Evolutionary conservation across 2,888 invertebrate genomes (phyloP), one percentile per base, ranked within the genome.

Genomic region (Punctoribates punctum): DNA sequence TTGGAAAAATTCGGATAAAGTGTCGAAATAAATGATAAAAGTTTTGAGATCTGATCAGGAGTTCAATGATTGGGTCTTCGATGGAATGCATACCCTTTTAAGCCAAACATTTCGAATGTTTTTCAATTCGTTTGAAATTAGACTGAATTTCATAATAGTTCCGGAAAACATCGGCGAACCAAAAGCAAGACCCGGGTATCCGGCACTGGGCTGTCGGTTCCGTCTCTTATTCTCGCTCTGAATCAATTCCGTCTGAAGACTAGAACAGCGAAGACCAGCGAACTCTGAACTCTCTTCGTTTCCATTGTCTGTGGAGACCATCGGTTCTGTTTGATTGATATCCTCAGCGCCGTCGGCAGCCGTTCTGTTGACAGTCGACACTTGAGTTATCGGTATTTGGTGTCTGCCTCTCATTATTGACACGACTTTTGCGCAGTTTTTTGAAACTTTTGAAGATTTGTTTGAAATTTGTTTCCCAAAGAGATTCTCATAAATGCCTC

Each of bases 101-200:
- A 97, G 88, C 85, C 96, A 95, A 85, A 94, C 94, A 85, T 94
- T 92, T 89, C 94, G 93, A 85, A 96, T 94, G 87, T 97, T 97
- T 87, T 96, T 95, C 84, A 97, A 88, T 87, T 97, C 97, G 85
- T 96, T 96, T 85, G 91, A 90, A 84, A 97, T 97, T 81, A 97
- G 91, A 85, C 92, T 93, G 86, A 96, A 96, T 87, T 96, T 96
- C 92, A 97, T 96, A 90, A 96, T 91, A 13, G 96, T 96, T 84
- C 96, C 95, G 83, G 94, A 94, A 86, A 95, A 95, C 83, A 94
- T 91, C 79, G 94, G 94, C 81, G 91, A 90, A 74, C 79, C 80
- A 54, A 80, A 80, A 8, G 80, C 80, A 20, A 80, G 65, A 27
- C 80, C 80, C n/a, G 80, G 80, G 79, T 80, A 80, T 20, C 80